phyloP scores from a whole-genome alignment of 2,888 invertebrate species.

The Pardosa pseudoannulata region DNA sequence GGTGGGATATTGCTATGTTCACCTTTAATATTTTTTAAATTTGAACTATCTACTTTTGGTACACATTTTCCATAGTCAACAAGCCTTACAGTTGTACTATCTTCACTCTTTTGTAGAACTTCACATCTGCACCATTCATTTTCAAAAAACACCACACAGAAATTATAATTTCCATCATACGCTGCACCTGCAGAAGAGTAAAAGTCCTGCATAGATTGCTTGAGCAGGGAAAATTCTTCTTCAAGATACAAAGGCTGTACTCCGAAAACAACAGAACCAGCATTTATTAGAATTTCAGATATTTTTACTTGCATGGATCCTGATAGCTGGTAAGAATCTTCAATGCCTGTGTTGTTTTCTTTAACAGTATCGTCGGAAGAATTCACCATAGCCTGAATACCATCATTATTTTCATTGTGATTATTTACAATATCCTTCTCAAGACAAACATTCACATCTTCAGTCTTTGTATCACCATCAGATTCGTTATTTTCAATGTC shows the following conservation, averaged over 20 bases:
- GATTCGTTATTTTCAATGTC: no score
- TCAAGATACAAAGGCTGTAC: slow-evolving; percentile 25
- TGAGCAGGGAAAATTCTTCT: not conserved
- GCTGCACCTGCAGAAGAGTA: slow-evolving; percentile 26
- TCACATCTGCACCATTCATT: slow-evolving; percentile 46
- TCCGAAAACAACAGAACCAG: slow-evolving; percentile 30
- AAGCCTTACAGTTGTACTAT: slow-evolving; percentile 15
- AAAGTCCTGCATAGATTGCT: slow-evolving; percentile 2
- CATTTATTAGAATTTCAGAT: slow-evolving; percentile 27
- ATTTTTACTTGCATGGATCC: not conserved
- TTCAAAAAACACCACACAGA: slow-evolving; percentile 35
- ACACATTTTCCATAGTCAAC: slow-evolving; percentile 37
- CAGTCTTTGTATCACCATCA: no score
- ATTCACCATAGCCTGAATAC: not conserved
- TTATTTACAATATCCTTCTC: no score
- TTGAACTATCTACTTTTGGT: not conserved
- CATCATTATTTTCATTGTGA: not conserved
- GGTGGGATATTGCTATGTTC: slow-evolving; percentile 29
- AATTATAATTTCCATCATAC: not conserved
- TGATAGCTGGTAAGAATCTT: not conserved
- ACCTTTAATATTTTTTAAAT: slow-evolving; percentile 11
- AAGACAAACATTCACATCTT: no score
- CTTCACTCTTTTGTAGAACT: not conserved
- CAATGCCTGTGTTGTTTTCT: not conserved
- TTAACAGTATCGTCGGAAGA: not conserved